phyloP scores from a whole-genome alignment of 2,888 invertebrate genomes.

The Euzetes globulus region DNA sequence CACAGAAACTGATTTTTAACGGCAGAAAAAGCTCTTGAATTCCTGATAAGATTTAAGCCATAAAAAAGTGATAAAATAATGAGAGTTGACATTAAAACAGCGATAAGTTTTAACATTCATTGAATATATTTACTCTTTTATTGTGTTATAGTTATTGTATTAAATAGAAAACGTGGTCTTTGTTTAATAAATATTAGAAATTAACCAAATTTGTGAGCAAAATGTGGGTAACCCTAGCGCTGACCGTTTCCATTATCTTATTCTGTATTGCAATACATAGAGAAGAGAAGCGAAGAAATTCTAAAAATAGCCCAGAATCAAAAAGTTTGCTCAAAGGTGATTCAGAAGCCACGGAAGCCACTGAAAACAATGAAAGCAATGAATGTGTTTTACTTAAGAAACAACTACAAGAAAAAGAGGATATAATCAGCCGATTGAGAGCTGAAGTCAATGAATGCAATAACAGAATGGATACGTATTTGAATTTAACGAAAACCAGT shows the following conservation, averaged over 20 bases:
- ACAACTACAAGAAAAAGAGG: background rate
- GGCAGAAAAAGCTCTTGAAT: background rate
- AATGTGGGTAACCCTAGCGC: conserved; percentile 5
- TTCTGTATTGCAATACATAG: background rate
- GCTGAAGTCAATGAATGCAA: background rate
- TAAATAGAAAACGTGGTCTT: too few species aligned
- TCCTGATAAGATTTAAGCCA: background rate
- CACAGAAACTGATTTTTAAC: too few species aligned
- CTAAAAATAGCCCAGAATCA: background rate
- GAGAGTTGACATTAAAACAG: background rate
- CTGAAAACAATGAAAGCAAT: background rate
- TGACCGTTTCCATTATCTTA: background rate
- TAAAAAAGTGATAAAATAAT: background rate
- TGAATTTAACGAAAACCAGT: background rate
- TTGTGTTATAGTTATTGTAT: background rate
- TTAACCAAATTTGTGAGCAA: background rate
- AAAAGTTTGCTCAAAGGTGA: background rate
- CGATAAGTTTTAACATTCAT: background rate
- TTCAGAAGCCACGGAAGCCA: background rate
- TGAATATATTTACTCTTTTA: background rate
- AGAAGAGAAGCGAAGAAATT: conserved; percentile 1
- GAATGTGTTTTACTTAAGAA: background rate
- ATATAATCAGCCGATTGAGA: background rate
- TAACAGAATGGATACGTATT: background rate
- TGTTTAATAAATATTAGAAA: background rate